Evolutionary conservation across 2,888 invertebrate genomes (phyloP).

Genomic region (Drosophila conformis): DNA sequence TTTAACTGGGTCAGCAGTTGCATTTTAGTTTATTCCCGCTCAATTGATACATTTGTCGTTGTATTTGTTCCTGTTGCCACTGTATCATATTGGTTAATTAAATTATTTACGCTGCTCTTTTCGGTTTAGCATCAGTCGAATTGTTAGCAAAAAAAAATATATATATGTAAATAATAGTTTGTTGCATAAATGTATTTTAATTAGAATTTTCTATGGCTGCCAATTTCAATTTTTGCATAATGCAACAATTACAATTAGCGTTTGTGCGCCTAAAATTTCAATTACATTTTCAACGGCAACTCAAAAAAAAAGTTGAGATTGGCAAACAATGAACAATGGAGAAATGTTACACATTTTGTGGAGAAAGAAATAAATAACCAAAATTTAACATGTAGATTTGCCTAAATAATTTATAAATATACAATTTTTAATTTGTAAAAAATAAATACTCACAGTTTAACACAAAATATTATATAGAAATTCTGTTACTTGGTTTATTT

Average conservation of each 20-base stretch:
- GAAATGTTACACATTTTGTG: background rate
- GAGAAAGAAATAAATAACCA: background rate
- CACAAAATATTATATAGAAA: background rate
- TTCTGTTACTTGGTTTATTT: rapidly evolving
- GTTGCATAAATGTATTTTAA: constrained; percentile 59
- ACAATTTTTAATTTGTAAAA: background rate
- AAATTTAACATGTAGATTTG: background rate
- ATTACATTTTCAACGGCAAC: constrained; percentile 58
- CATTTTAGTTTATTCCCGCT: constrained; percentile 33
- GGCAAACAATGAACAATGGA: background rate
- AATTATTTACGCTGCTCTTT: constrained; percentile 67
- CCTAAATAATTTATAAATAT: background rate
- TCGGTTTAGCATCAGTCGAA: constrained; percentile 26
- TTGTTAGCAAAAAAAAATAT: constrained; percentile 17
- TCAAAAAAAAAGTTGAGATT: background rate
- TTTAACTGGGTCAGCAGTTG: constrained; percentile 54
- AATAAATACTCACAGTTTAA: background rate
- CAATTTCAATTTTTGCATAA: constrained; percentile 67
- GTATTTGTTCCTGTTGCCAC: constrained; percentile 32
- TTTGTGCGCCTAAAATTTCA: constrained; percentile 67
- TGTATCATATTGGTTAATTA: constrained; percentile 71
- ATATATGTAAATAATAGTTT: constrained; percentile 14
- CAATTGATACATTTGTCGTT: constrained; percentile 44
- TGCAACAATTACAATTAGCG: constrained; percentile 75
- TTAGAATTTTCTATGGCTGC: constrained; percentile 63